phyloP scores from a whole-genome alignment of 2,797 vertebrate genomes.

The Enteromius afrohamiltoni region DNA sequence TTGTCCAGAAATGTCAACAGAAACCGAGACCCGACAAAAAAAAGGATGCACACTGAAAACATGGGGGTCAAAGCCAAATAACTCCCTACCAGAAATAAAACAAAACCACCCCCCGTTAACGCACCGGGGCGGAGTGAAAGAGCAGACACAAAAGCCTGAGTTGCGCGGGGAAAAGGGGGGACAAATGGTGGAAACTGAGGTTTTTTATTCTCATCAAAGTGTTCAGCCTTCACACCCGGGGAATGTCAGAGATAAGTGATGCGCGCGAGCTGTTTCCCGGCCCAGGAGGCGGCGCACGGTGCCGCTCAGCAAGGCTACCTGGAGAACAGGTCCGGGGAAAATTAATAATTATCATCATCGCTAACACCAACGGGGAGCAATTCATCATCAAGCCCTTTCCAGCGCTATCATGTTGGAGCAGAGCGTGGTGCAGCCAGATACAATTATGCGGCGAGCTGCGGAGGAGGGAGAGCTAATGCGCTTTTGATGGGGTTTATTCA shows the following conservation, averaged over 20 bases:
- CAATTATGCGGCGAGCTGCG: slow-evolving; percentile 84
- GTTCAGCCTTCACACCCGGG: slow-evolving; percentile 65
- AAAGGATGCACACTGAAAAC: neutral
- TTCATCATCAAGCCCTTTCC: slow-evolving; percentile 89
- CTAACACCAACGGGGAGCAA: slow-evolving; percentile 92
- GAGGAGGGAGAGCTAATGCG: slow-evolving; percentile 84
- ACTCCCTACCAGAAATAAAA: slow-evolving; percentile 24
- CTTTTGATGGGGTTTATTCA: slow-evolving; percentile 98
- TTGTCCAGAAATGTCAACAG: slow-evolving; percentile 35
- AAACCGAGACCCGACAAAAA: neutral
- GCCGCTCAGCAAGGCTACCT: slow-evolving; percentile 66
- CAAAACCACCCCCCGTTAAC: slow-evolving; percentile 9
- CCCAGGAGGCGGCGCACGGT: slow-evolving; percentile 63
- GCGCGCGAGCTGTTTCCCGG: slow-evolving; percentile 69
- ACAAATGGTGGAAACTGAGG: slow-evolving; percentile 62
- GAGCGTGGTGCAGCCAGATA: slow-evolving; percentile 89
- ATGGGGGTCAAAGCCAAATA: slow-evolving; percentile 12
- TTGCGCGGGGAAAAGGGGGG: slow-evolving; percentile 56
- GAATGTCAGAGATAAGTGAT: slow-evolving; percentile 76
- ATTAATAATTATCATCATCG: slow-evolving; percentile 97
- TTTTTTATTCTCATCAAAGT: slow-evolving; percentile 74
- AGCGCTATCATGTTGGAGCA: slow-evolving; percentile 86
- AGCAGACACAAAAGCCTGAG: slow-evolving; percentile 4
- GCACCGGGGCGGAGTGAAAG: neutral
- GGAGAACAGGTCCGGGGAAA: slow-evolving; percentile 77